phyloP scores from a whole-genome alignment of 1,140 invertebrate species.

The Asbolus verrucosus region DNA sequence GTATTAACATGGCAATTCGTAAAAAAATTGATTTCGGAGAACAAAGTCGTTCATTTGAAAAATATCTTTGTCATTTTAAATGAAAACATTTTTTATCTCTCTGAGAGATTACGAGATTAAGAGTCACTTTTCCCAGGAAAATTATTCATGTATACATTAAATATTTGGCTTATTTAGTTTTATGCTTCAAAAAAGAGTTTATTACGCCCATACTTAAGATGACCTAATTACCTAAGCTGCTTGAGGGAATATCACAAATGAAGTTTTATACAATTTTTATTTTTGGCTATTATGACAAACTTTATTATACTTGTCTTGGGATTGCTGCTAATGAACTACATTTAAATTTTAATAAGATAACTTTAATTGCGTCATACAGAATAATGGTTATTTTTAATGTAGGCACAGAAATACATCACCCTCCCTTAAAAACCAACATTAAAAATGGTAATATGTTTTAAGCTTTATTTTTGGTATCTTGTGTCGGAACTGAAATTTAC shows the following conservation, averaged over 20 bases:
- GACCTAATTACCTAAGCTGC: conserved; percentile 14
- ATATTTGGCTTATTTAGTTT: conserved; percentile 19
- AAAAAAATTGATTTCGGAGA: no score
- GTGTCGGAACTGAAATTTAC: no score
- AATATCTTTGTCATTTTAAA: no score
- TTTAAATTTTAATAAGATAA: conserved; percentile 28
- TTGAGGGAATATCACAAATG: conserved; percentile 23
- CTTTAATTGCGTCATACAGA: not conserved
- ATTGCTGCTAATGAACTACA: conserved; percentile 9
- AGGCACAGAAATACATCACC: not conserved
- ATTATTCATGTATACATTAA: conserved; percentile 14
- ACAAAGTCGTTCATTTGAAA: no score
- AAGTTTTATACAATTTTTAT: conserved; percentile 32
- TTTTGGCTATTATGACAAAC: conserved; percentile 16
- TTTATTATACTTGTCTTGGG: conserved; percentile 29
- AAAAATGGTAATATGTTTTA: no score
- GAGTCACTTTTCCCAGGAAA: not conserved
- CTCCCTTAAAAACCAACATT: no score
- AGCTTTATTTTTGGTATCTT: no score
- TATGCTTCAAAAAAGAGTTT: conserved; percentile 27
- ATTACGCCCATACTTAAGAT: conserved; percentile 36
- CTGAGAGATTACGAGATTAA: conserved; percentile 6
- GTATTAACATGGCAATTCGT: no score
- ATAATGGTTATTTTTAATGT: not conserved
- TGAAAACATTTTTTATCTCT: not conserved